Evolutionary conservation across 2,888 invertebrate genomes (phyloP).

Genomic region (Saturnia japonica): DNA sequence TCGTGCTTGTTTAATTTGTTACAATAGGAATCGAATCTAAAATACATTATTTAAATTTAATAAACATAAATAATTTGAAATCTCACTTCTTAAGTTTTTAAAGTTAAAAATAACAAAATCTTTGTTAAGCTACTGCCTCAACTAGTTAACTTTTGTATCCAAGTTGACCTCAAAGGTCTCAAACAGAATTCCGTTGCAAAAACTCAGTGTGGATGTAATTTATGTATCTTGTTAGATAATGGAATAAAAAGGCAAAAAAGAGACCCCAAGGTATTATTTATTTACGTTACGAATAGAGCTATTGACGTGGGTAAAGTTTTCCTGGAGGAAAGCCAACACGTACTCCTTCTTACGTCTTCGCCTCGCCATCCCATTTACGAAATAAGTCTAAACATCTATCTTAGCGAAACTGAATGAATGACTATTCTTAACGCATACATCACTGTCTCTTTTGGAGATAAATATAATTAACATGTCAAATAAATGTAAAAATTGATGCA

Average conservation of each 20-base stretch:
- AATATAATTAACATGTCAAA: neutral
- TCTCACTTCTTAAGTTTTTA: neutral
- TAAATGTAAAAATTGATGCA: neutral
- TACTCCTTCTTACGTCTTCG: constrained; percentile 6
- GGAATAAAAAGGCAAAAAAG: neutral
- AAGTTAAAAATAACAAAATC: neutral
- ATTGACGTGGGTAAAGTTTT: constrained; percentile 13
- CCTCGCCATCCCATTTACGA: constrained; percentile 11
- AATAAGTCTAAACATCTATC: constrained; percentile 11
- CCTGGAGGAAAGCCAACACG: constrained; percentile 12
- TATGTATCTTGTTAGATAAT: constrained; percentile 10
- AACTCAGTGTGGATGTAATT: neutral
- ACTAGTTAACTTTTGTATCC: neutral
- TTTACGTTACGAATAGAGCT: constrained; percentile 10
- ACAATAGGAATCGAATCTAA: neutral
- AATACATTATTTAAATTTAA: neutral
- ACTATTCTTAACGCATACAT: neutral
- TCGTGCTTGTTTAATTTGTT: neutral
- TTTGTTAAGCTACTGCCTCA: neutral
- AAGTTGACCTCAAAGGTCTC: neutral
- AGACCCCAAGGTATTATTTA: constrained; percentile 11
- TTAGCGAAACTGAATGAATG: constrained; percentile 5
- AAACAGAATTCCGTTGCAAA: neutral
- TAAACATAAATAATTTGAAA: neutral
- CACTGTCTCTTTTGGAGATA: neutral